Base-by-base conservation (phyloP, 2,797 vertebrate genomes). In the Astyanax mexicanus region DNA sequence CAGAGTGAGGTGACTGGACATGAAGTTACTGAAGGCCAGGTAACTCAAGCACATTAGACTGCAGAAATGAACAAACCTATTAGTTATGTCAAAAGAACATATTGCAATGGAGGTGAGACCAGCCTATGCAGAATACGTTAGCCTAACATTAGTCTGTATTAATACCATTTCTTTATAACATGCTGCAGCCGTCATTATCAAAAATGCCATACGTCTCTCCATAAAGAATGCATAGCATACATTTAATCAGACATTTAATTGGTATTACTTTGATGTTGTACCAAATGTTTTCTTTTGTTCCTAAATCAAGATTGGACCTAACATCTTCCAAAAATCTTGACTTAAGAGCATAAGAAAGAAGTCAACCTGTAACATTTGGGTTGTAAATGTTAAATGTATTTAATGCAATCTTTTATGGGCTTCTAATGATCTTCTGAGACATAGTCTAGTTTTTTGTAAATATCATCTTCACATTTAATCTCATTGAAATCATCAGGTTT, bases 1-100 rank as follows among this genome's bases (percentile, higher is more conserved):
- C 92, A 92, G 66, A 90, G 86, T 91, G 92, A 93, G 89, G 86
- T 91, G 89, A 83, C 78, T 88, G 91, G 86, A 90, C 84, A 90
- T 80, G 91, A 93, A 83, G 88, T 85, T 74, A 72, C 79, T 81
- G 66, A 83, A 52, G 82, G 45, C 61, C 89, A 94, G 93, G 93
- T 94, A 94, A 94, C 79, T 62, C 80, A 19, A 29, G 83, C 82
- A 84, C 84, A 73, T 80, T 42, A 52, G 58, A 57, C 70, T 81
- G 52, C 38, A 45, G 45, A 25, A 52, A 49, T 15, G 32, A 13
- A 27, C 23, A 29, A 32, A 29, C 9, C n/a, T 32, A 21, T 10
- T 38, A 38, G 19, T 38, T 35, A 23, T 35, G n/a, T 21, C 32
- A 54, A 38, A 40, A 51, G 49, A 73, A 42, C 29, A n/a, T 40